Conservation (phyloP, 2,113 vertebrate genomes). For the Caloenas nicobarica region DNA sequence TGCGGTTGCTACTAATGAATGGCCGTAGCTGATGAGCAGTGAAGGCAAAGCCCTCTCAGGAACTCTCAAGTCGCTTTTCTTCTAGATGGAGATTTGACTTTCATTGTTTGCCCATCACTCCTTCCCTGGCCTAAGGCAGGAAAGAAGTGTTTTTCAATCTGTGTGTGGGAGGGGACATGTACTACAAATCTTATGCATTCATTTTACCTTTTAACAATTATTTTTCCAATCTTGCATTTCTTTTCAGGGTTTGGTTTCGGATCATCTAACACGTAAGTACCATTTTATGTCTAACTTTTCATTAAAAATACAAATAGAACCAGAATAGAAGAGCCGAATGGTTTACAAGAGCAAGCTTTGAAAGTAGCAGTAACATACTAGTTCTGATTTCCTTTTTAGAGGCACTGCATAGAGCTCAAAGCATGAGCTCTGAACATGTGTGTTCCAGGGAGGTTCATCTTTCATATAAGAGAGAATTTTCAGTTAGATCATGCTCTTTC, state of each 20-base stretch:
- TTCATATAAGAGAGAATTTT: neutral
- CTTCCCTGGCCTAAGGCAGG: constrained; percentile 17
- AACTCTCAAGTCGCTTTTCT: constrained; percentile 30
- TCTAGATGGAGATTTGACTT: constrained; percentile 40
- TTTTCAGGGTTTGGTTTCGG: constrained; percentile 79
- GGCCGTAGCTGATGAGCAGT: neutral
- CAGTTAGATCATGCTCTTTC: neutral
- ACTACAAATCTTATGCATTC: neutral
- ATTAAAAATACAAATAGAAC: neutral
- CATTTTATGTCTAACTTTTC: neutral
- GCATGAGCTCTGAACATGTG: neutral
- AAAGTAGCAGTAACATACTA: neutral
- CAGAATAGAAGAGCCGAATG: neutral
- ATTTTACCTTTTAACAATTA: neutral
- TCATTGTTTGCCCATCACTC: neutral
- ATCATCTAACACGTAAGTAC: constrained; percentile 78
- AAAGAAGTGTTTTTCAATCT: neutral
- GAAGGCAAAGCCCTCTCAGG: constrained; percentile 41
- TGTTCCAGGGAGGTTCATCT: neutral
- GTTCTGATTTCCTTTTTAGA: neutral
- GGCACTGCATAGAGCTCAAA: neutral
- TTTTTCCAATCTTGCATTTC: neutral
- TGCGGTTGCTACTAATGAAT: neutral
- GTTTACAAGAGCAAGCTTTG: neutral
- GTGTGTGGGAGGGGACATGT: neutral